phyloP scores from a whole-genome alignment of 1,140 invertebrate genomes.

The Harlomillsia oculata region DNA sequence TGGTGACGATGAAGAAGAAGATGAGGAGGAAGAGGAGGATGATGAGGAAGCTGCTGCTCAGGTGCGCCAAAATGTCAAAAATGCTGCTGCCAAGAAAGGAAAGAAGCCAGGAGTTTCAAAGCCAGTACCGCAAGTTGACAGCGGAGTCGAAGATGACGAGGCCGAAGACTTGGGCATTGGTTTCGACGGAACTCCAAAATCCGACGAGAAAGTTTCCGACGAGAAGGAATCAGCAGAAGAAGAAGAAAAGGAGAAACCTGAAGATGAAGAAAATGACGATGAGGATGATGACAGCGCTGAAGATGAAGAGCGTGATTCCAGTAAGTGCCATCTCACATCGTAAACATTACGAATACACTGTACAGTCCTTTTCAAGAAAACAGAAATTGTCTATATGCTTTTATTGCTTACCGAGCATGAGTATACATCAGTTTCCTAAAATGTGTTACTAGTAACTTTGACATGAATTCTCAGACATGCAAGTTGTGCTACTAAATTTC shows the following conservation, averaged over 20 bases:
- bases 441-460: too few relatives aligned
- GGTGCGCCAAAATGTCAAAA: background rate
- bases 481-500: too few relatives aligned
- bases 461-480: too few relatives aligned
- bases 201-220: conserved; percentile 18
- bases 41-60: conserved; percentile 23
- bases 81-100: conserved; percentile 7
- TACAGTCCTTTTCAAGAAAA: too few relatives aligned
- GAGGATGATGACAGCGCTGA: conserved; percentile 19
- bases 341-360: too few relatives aligned
- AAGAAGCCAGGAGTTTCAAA: conserved; percentile 16
- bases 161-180: conserved; percentile 34
- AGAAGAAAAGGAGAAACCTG: conserved; percentile 25
- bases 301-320: conserved; percentile 22
- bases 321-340: background rate
- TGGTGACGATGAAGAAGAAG: conserved; percentile 34
- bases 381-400: too few relatives aligned
- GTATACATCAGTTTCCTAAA: too few relatives aligned
- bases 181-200: conserved; percentile 17
- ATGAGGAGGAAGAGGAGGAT: conserved; percentile 31
- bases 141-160: conserved; percentile 34
- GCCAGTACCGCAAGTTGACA: conserved; percentile 31
- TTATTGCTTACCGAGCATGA: too few relatives aligned
- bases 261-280: conserved; percentile 25
- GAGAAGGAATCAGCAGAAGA: conserved; percentile 30